Evolutionary conservation across 1,140 invertebrate species (phyloP), one percentile per base, ranked within the genome.

Genomic region (Euura lappo): DNA sequence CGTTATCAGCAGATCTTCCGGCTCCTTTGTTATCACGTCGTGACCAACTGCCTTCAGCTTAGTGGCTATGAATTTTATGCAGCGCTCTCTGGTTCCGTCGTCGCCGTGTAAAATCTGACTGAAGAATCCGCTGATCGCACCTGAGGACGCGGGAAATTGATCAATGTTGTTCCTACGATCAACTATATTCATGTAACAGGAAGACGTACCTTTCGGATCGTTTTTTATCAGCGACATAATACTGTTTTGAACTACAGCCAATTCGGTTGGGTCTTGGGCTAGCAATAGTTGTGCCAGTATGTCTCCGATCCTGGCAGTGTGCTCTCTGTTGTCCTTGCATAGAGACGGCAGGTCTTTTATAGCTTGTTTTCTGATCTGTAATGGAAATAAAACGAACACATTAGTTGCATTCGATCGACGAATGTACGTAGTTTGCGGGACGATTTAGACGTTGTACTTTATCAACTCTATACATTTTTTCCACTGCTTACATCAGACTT

Each of bases 291-390:
- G 97, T 10, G 94, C 94, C 70, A 99, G 89, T 76, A 98, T 96
- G 86, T 98, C 96, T 68, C 96, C 94, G 83, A 99, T 95, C 88
- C 94, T 94, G 44, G 93, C 90, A 4, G 97, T 93, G 81, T 95
- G 92, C 76, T 96, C 94, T 76, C 93, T 93, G 72, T 92, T 93
- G 77, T 94, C 94, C 84, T 96, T 96, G 80, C 96, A 98, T 69
- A 99, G 88, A 43, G 89, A 89, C 45, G 97, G 96, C 71, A 99
- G 89, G 85, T 97, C 95, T 90, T 97, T 98, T 75, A 99, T 98
- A 6, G 96, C 97, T 90, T 98, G 96, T 81, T 98, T 98, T 43
- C 97, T 90, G 79, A 98, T 98, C 96, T 98, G 79, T 72, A 89
- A 85, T 28, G 72, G 71, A 66, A 71, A 65, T 72, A 73, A 43